phyloP scores from a whole-genome alignment of 2,113 vertebrate species.

The Aptenodytes patagonicus region DNA sequence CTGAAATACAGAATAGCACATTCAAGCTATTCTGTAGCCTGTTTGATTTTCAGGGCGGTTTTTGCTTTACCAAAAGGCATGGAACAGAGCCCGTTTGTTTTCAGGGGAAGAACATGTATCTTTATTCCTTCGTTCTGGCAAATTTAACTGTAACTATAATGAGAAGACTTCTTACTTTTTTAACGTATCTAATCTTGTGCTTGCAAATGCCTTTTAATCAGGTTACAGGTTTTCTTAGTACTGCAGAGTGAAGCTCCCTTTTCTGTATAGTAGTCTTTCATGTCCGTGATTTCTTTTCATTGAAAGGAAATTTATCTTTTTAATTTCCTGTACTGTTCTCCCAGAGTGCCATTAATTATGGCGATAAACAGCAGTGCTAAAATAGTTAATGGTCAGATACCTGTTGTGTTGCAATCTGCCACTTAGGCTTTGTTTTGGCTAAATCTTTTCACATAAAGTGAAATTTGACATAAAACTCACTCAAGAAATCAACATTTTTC shows the following conservation, averaged over 20 bases:
- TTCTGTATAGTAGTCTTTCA: neutral
- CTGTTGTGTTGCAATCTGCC: neutral
- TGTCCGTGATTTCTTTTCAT: neutral
- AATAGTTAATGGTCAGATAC: neutral
- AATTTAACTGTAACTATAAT: neutral
- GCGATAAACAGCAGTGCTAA: neutral
- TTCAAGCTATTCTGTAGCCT: neutral
- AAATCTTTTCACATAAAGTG: neutral
- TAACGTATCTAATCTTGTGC: neutral
- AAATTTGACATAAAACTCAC: neutral
- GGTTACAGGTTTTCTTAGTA: neutral
- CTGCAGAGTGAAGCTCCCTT: neutral
- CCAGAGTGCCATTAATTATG: neutral
- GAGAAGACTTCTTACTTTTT: constrained; percentile 11
- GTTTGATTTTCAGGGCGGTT: neutral
- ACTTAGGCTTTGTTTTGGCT: neutral
- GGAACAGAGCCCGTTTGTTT: neutral
- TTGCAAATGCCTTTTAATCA: constrained; percentile 13
- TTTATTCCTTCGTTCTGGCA: neutral
- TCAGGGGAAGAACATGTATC: neutral
- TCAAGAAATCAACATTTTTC: neutral
- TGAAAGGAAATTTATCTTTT: constrained; percentile 24
- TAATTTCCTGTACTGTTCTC: constrained; percentile 7
- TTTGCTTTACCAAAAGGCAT: neutral
- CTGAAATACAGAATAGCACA: neutral